Evolutionary conservation across 2,797 vertebrate species (phyloP), one percentile per base, ranked within the genome.

Genomic region (Danionella dracula): DNA sequence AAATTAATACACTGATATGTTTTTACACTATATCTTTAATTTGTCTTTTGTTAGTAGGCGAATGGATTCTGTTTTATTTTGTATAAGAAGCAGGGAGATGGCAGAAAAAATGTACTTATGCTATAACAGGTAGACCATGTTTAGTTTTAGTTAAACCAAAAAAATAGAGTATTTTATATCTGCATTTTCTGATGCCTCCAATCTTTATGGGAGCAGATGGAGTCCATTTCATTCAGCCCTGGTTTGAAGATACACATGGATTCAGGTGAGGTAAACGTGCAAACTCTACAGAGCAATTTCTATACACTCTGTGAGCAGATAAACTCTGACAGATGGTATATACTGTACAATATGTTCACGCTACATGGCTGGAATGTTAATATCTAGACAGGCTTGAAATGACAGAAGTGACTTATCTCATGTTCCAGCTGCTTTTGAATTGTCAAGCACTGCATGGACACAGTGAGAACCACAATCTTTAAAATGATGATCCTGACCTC

Each of bases 371-470:
- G 35, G n/a, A 54, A 20, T 56, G 31, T 32, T 48, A 34, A 32
- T 38, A 56, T 21, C 21, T 41, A 35, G 32, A 38, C 41, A 49
- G 17, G 31, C 27, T 34, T 27, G 40, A 32, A 8, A 38, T 23
- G 50, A 27, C 37, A 48, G 44, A 31, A 23, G 29, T 32, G 44
- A 51, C 23, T 64, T 53, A 64, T 65, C 31, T 54, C 29, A 54
- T 64, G 31, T 34, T 51, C 46, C 37, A 63, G 15, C 59, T 32
- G 4, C 46, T 9, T 8, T 58, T 38, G 31, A 34, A 49, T 12
- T 40, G 19, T 41, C 8, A 41, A 50, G 45, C 46, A 1, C 23
- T 62, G 23, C 15, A n/a, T 41, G 21, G 51, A 53, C 27, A 9
- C n/a, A 37, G 16, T 63, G 35, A 19, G 8, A 7, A 16, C 2